A percentile compares a stretch with the other conserved stretches of the same genome.
These are phyloP conservation scores for Paratrypauchen microcephalus DNA, from an alignment of 2,797 vertebrate genomes.

Conservation along the genomic window DNA sequence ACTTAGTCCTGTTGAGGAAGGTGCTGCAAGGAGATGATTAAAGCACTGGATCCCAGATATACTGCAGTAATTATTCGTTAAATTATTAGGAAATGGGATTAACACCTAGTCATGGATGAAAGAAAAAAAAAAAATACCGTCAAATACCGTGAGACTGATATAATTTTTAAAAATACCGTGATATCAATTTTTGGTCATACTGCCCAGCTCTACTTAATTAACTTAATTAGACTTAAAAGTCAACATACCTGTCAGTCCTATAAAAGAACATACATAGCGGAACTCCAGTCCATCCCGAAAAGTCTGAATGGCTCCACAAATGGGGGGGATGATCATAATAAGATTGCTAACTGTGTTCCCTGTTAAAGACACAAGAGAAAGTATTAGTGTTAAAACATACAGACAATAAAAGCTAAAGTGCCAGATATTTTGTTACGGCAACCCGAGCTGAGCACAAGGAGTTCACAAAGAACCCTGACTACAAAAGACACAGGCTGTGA, in stretches of 20 bases:
- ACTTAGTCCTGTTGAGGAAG: too few relatives aligned
- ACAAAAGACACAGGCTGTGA: neutral
- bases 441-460: slow-evolving; percentile 18
- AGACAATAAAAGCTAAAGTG: slow-evolving; percentile 6
- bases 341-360: slow-evolving; percentile 99
- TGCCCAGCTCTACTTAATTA: too few relatives aligned
- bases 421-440: slow-evolving; percentile 17
- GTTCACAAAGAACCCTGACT: slow-evolving; percentile 3
- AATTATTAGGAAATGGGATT: too few relatives aligned
- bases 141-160: too few relatives aligned
- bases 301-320: slow-evolving; percentile 91
- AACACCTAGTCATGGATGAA: too few relatives aligned
- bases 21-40: too few relatives aligned
- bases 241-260: slow-evolving; percentile 88
- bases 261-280: slow-evolving; percentile 90
- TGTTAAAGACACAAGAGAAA: slow-evolving; percentile 67
- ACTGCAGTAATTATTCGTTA: too few relatives aligned
- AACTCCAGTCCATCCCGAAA: slow-evolving; percentile 89
- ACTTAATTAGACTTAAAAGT: neutral
- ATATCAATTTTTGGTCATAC: too few relatives aligned
- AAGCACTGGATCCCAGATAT: too few relatives aligned
- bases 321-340: slow-evolving; percentile 97
- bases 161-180: too few relatives aligned
- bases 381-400: neutral
- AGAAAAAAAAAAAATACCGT: too few relatives aligned